A percentile compares a stretch with the other conserved stretches of the same genome.
Evolutionary conservation across 2,888 invertebrate genomes (phyloP).

Genomic region (Amphipyra tragopoginis): DNA sequence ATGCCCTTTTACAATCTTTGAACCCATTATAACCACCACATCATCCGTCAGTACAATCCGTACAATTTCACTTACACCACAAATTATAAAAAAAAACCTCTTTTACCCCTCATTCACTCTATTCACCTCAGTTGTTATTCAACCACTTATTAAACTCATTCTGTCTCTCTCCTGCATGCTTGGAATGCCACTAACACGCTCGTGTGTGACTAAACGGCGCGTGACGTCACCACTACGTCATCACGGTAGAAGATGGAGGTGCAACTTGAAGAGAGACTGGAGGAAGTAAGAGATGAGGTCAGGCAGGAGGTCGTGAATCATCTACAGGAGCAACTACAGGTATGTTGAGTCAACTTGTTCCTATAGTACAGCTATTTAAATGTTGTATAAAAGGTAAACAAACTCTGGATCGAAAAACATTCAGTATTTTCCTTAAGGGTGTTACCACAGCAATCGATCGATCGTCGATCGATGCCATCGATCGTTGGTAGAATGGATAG

Average conservation of each 20-base stretch:
- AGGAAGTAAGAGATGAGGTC: slow-evolving; percentile 84
- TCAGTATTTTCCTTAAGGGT: no score
- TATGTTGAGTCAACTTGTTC: slow-evolving; percentile 72
- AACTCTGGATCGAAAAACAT: no score
- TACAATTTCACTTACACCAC: not conserved
- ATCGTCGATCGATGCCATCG: no score
- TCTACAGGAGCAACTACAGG: slow-evolving; percentile 94
- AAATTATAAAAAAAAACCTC: not conserved
- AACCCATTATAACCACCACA: no score
- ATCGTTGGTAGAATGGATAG: no score
- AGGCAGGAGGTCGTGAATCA: slow-evolving; percentile 92
- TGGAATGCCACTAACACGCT: slow-evolving; percentile 84
- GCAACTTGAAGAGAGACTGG: slow-evolving; percentile 66
- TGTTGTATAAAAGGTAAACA: no score
- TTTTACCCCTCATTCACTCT: slow-evolving; percentile 23
- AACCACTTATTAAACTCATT: slow-evolving; percentile 57
- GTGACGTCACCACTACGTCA: slow-evolving; percentile 49
- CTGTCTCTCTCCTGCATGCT: slow-evolving; percentile 81
- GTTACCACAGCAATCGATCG: no score
- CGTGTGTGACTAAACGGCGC: slow-evolving; percentile 79
- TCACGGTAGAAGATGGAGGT: slow-evolving; percentile 67
- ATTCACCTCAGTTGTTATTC: slow-evolving; percentile 47
- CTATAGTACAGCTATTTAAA: not conserved
- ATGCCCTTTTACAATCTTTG: no score
- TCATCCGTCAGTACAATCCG: not conserved